Conservation (phyloP, 2,113 vertebrate species). For the Chaetodon auriga region DNA sequence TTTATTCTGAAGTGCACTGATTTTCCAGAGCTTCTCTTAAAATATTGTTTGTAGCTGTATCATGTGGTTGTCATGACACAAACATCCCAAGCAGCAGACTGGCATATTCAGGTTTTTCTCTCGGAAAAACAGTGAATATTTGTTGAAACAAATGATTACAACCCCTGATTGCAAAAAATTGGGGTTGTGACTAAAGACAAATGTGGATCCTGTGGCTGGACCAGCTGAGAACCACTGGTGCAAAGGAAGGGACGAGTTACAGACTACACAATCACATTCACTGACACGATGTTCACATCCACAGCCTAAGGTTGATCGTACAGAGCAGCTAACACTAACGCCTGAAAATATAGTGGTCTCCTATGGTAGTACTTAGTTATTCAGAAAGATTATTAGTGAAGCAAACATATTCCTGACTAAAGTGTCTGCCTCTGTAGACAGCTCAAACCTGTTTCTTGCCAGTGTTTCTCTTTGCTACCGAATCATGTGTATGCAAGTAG, state of each 20-base stretch:
- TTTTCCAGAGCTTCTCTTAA: neutral
- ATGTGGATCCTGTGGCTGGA: constrained; percentile 21
- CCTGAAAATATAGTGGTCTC: neutral
- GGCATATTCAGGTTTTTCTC: neutral
- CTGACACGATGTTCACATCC: constrained; percentile 60
- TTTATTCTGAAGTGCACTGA: neutral
- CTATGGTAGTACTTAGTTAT: neutral
- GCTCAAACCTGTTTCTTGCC: neutral
- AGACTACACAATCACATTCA: constrained; percentile 69
- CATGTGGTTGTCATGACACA: constrained; percentile 8
- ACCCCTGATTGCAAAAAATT: too few species aligned
- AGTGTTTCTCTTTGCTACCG: neutral
- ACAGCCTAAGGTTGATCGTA: constrained; percentile 26
- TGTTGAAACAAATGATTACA: neutral
- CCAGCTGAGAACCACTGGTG: constrained; percentile 69
- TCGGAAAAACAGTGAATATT: neutral
- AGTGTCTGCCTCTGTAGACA: neutral
- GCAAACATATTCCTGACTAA: neutral
- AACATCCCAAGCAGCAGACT: neutral
- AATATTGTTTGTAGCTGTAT: constrained; percentile 3
- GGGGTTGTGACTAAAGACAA: neutral
- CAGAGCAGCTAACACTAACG: constrained; percentile 26
- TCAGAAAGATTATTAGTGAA: neutral
- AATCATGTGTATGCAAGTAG: neutral
- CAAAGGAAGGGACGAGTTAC: constrained; percentile 44